Percentiles rank a stretch among this genome's conserved stretches.
These are phyloP conservation scores for Danio choprae DNA, from an alignment of 2,797 vertebrate genomes.

Conservation along the genomic window DNA sequence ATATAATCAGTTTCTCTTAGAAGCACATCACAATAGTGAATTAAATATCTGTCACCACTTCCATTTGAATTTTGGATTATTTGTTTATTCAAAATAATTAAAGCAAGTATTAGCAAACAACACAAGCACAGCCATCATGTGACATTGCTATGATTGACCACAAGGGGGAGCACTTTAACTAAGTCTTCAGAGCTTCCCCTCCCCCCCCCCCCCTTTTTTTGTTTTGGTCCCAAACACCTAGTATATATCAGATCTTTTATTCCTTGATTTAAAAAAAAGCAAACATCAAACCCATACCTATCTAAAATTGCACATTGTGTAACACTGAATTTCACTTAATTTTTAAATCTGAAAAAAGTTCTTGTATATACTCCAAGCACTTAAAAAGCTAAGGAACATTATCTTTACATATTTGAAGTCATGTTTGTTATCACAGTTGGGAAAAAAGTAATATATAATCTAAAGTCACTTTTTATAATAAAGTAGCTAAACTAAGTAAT, in stretches of 20 bases:
- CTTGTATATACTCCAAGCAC: not conserved
- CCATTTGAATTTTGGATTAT: no score
- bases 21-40: no score
- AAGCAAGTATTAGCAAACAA: no score
- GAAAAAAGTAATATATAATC: no score
- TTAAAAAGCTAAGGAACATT: not conserved
- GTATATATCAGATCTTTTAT: not conserved
- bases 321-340: conserved; percentile 2
- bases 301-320: conserved; percentile 17
- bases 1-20: no score
- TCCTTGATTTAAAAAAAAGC: conserved; percentile 7
- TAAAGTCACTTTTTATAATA: no score
- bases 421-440: no score
- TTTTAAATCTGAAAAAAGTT: conserved; percentile 1
- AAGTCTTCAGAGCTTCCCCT: not conserved
- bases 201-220: no score
- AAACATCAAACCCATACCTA: not conserved
- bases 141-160: conserved; percentile 37
- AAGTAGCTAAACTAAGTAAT: no score
- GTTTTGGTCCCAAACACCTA: not conserved
- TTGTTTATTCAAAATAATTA: no score
- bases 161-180: conserved; percentile 46
- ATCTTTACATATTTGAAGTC: not conserved
- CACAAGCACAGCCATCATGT: no score
- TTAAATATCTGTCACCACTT: no score